These are phyloP conservation scores for Rhineura floridana DNA, from an alignment of 2,113 vertebrate genomes.

Conservation along the genomic window DNA sequence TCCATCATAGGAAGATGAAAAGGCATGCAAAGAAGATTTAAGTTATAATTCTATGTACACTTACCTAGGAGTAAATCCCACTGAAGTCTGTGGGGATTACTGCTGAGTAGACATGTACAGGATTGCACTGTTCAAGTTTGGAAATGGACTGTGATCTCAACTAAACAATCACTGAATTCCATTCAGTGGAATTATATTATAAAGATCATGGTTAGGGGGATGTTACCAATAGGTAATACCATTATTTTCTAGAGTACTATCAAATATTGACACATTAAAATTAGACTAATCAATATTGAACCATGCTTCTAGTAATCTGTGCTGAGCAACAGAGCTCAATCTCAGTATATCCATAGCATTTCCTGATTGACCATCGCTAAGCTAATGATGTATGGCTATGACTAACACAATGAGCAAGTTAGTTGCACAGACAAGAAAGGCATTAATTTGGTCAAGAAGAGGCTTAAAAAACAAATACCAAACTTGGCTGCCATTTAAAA, in stretches of 20 bases:
- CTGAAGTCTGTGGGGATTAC: not conserved
- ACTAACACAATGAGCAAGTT: constrained; percentile 72
- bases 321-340: constrained; percentile 71
- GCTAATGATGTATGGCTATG: constrained; percentile 68
- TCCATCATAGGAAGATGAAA: constrained; percentile 77
- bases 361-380: constrained; percentile 73
- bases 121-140: constrained; percentile 47
- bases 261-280: constrained; percentile 66
- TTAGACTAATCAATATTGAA: constrained; percentile 70
- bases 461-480: constrained; percentile 47
- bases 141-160: constrained; percentile 63
- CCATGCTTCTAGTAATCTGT: constrained; percentile 77
- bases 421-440: constrained; percentile 76
- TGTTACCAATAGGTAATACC: constrained; percentile 65
- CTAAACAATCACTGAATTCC: constrained; percentile 72
- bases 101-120: not conserved
- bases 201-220: constrained; percentile 67
- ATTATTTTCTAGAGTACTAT: constrained; percentile 64
- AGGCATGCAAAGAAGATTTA: constrained; percentile 75
- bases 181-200: constrained; percentile 66
- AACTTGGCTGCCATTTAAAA: constrained; percentile 54
- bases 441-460: constrained; percentile 70
- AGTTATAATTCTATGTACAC: not conserved
- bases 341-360: constrained; percentile 73
- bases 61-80: not conserved